phyloP scores from a whole-genome alignment of 2,113 vertebrate genomes.

The Sialia sialis region DNA sequence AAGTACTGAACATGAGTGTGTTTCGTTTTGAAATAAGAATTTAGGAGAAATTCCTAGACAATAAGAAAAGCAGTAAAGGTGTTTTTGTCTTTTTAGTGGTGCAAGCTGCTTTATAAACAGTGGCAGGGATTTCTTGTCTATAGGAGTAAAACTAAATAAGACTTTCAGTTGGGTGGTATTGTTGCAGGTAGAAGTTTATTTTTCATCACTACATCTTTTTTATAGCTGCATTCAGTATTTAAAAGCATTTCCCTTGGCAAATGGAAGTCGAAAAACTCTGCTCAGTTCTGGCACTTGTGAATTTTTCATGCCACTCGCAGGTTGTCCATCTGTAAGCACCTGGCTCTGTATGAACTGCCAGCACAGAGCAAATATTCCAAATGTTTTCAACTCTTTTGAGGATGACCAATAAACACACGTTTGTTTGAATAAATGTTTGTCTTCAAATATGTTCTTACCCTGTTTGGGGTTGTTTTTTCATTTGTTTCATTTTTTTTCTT shows the following conservation, averaged over 20 bases:
- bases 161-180: neutral
- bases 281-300: neutral
- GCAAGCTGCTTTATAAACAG: neutral
- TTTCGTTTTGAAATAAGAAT: neutral
- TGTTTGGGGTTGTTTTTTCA: neutral
- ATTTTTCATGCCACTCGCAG: neutral
- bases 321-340: constrained; percentile 26
- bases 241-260: constrained; percentile 24
- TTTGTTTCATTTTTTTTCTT: neutral
- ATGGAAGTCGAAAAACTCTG: neutral
- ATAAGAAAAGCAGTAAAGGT: neutral
- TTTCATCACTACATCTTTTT: neutral
- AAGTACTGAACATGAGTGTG: neutral
- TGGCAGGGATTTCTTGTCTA: neutral
- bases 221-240: neutral
- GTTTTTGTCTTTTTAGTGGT: neutral
- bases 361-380: neutral
- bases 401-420: neutral
- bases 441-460: neutral
- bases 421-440: neutral
- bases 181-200: neutral
- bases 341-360: neutral
- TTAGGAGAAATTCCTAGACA: neutral
- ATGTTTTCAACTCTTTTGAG: neutral
- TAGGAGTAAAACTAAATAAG: neutral